A percentile compares a stretch with the other conserved stretches of the same genome.
These are phyloP conservation scores for Planiliza haematocheilus DNA, from an alignment of 2,113 vertebrate genomes.

Conservation along the genomic window DNA sequence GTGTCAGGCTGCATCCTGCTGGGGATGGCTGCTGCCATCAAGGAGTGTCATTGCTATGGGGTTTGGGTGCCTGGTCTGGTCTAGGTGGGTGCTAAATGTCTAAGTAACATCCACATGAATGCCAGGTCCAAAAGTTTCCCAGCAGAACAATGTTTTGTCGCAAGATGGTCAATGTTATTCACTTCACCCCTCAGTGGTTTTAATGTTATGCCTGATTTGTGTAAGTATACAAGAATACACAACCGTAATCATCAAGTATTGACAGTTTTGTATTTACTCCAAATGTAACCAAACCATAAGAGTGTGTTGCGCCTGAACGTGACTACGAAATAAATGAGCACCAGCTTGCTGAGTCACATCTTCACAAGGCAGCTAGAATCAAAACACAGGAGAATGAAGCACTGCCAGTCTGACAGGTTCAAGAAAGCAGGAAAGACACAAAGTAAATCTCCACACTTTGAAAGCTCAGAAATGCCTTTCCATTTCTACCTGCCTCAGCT, in stretches of 20 bases:
- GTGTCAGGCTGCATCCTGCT: no score
- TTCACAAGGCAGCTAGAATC: not conserved
- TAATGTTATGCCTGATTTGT: no score
- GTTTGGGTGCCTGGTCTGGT: no score
- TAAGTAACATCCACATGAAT: no score
- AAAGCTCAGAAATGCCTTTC: not conserved
- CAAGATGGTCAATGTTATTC: no score
- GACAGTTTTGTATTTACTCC: not conserved
- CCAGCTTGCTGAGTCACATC: constrained; percentile 16
- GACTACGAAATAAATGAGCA: not conserved
- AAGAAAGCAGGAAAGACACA: not conserved
- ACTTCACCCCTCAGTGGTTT: no score
- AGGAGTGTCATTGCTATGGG: no score
- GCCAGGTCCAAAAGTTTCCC: no score
- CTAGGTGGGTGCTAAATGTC: no score
- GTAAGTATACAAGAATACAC: no score
- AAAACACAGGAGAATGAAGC: constrained; percentile 11
- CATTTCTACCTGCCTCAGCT: not conserved
- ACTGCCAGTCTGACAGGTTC: constrained; percentile 57
- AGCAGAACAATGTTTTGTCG: no score
- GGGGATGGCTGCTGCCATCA: no score
- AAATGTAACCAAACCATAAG: not conserved
- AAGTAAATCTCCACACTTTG: not conserved
- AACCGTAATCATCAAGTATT: not conserved
- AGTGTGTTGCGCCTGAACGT: not conserved